Base-by-base conservation (phyloP, 2,113 vertebrate species). In the Mugil cephalus region DNA sequence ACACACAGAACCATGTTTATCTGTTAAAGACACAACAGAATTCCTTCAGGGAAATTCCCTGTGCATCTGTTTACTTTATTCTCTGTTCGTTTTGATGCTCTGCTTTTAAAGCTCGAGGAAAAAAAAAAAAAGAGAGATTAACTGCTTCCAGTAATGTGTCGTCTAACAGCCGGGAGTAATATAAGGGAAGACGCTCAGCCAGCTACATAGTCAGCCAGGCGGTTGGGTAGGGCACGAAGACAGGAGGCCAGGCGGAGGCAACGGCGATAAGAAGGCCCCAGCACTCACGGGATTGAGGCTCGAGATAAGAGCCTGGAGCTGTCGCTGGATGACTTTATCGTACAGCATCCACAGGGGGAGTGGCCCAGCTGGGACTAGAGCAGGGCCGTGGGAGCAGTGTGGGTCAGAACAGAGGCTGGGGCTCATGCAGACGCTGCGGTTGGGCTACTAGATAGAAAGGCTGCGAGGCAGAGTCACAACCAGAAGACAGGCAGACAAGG, bases 301-400 rank as follows among this genome's bases (percentile, higher is more conserved):
- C 10, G 40, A 85, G 91, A 93, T 93, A 94, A 93, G 59, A 77
- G 80, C 79, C 65, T 42, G 8, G 67, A 85, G 79, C 89, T 90
- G 87, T 87, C 81, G 75, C 15, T 70, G 75, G 87, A 93, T 83
- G 84, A 85, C 92, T 94, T 94, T 93, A 94, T 93, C 93, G 73
- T 74, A 40, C 59, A 46, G 59, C 46, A 74, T 78, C 87, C 34
- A 17, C 51, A 4, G 34, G 55, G 56, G 60, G 55, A 73, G 61
- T 67, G 77, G 68, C 64, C 6, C 48, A 45, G 39, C 61, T 65
- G 13, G 53, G 71, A 67, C 40, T 21, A 62, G 79, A 69, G 56
- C 63, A 10, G 24, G 68, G 63, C 74, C 77, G 76, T 52, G 24
- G 71, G 74, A 77, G 51, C 48, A 18, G 46, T 35, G 43, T 7